phyloP scores from a whole-genome alignment of 2,113 vertebrate species.

The Tympanuchus pallidicinctus region DNA sequence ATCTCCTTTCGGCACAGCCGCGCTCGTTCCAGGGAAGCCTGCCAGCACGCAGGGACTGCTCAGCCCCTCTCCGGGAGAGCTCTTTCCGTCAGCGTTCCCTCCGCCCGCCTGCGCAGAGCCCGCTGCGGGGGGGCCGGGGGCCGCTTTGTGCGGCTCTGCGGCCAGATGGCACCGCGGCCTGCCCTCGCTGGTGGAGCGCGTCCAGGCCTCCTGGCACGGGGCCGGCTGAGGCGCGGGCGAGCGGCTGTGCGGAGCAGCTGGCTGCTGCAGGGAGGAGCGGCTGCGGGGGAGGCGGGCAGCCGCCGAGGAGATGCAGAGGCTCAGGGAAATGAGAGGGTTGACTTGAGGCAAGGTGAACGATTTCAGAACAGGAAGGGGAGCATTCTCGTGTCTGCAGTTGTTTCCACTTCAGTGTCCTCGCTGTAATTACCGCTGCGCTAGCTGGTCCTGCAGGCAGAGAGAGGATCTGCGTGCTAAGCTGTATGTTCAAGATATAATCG shows the following conservation, averaged over 20 bases:
- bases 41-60: neutral
- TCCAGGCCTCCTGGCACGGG: neutral
- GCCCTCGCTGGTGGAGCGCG: no score
- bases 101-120: neutral
- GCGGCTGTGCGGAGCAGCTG: conserved; percentile 23
- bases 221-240: no score
- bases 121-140: neutral
- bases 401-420: conserved; percentile 49
- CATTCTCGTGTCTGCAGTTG: conserved; percentile 32
- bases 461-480: conserved; percentile 7
- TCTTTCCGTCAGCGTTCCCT: neutral
- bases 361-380: conserved; percentile 46
- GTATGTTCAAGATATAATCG: neutral
- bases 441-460: conserved; percentile 32
- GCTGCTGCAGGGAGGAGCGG: conserved; percentile 45
- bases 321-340: conserved; percentile 62
- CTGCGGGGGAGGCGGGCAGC: conserved; percentile 26
- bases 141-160: neutral
- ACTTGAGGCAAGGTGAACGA: conserved; percentile 64
- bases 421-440: conserved; percentile 20
- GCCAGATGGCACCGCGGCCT: neutral
- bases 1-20: conserved; percentile 27
- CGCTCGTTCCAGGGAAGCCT: neutral
- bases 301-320: conserved; percentile 28
- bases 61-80: neutral